Evolutionary conservation across 2,113 vertebrate species (phyloP).

Genomic region (Erythrolamprus reginae): DNA sequence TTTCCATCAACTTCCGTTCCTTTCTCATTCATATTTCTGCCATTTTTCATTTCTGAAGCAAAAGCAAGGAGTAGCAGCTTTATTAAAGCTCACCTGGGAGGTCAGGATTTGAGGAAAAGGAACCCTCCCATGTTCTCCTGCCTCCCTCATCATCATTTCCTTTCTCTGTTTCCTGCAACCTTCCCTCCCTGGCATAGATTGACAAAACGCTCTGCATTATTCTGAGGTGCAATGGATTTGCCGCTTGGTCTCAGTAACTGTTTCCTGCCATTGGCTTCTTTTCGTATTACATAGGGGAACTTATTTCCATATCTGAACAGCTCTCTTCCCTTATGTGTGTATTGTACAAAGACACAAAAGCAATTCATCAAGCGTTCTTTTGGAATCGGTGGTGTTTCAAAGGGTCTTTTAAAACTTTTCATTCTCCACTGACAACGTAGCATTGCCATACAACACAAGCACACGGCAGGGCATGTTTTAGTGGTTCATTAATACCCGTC

Average conservation of each 20-base stretch:
- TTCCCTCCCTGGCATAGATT: fast-evolving
- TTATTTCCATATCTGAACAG: slow-evolving; percentile 26
- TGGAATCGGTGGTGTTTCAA: slow-evolving; percentile 20
- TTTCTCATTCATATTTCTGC: neutral
- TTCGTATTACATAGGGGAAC: neutral
- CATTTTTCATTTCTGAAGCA: neutral
- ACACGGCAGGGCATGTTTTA: slow-evolving; percentile 46
- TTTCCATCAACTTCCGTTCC: no score
- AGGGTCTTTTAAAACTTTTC: slow-evolving; percentile 7
- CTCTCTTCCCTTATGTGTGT: neutral
- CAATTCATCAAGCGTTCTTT: slow-evolving; percentile 29
- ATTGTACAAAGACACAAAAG: neutral
- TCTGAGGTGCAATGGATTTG: neutral
- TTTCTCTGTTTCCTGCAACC: neutral
- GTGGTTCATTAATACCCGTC: slow-evolving; percentile 39
- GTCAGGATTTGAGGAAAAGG: neutral
- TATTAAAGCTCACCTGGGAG: neutral
- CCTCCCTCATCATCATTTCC: neutral
- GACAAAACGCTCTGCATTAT: fast-evolving
- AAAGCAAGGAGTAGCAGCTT: neutral
- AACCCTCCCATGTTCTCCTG: neutral
- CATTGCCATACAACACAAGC: slow-evolving; percentile 8
- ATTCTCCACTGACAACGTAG: slow-evolving; percentile 12
- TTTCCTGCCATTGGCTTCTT: neutral
- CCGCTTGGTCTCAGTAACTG: neutral